Evolutionary conservation across 2,797 vertebrate species (phyloP).

Genomic region (Poliocrania exsul): DNA sequence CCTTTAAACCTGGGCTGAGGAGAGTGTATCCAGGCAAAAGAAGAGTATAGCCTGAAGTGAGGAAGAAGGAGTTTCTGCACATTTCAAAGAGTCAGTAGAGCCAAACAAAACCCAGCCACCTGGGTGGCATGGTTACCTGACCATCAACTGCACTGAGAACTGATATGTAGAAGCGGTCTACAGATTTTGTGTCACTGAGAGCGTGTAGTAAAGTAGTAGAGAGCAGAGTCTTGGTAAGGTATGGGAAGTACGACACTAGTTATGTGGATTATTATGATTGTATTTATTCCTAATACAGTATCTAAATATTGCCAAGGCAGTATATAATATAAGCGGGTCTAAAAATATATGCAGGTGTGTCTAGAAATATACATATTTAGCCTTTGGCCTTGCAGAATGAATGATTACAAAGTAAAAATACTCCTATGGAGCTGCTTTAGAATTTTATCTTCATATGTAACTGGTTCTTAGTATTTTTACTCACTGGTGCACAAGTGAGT

Average conservation of each 20-base stretch:
- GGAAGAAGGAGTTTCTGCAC: not conserved
- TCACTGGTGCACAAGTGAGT: not conserved
- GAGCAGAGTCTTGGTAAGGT: not conserved
- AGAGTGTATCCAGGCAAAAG: not conserved
- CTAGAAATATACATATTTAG: not conserved
- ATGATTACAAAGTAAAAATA: not conserved
- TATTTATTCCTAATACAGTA: not conserved
- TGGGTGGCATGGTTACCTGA: not conserved
- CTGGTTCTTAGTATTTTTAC: not conserved
- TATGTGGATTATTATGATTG: not conserved
- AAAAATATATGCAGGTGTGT: not conserved
- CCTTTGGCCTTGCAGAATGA: not conserved
- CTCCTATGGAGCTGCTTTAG: not conserved
- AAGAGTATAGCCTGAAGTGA: not conserved
- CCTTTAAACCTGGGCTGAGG: fast-evolving
- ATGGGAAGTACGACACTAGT: not conserved
- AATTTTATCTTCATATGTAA: not conserved
- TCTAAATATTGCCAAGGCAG: not conserved
- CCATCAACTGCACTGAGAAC: not conserved
- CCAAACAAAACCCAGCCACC: not conserved
- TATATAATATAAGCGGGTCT: not conserved
- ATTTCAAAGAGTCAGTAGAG: not conserved
- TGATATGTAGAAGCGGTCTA: not conserved
- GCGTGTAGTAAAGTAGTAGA: not conserved
- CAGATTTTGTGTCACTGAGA: not conserved